phyloP scores from a whole-genome alignment of 2,888 invertebrate species.

The Acronicta psi region DNA sequence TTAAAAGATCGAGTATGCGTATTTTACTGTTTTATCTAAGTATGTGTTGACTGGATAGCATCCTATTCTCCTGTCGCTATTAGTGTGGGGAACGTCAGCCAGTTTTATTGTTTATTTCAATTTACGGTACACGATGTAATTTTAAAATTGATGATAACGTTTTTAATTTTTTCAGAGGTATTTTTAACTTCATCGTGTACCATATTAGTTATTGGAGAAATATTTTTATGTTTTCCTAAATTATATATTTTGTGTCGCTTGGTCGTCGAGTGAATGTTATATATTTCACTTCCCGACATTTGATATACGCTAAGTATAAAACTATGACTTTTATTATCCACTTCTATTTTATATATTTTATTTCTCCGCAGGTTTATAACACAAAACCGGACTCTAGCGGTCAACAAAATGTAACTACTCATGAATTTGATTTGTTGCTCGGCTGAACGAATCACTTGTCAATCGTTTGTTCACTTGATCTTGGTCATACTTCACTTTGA shows the following conservation, averaged over 20 bases:
- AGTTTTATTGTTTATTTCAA: slow-evolving; percentile 66
- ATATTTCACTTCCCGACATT: slow-evolving; percentile 72
- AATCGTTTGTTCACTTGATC: slow-evolving; percentile 81
- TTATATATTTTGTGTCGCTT: slow-evolving; percentile 78
- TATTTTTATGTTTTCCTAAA: slow-evolving; percentile 64
- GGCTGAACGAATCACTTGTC: slow-evolving; percentile 85
- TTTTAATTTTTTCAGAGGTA: neutral
- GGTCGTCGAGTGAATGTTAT: slow-evolving; percentile 71
- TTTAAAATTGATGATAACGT: neutral
- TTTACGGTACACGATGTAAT: slow-evolving; percentile 57
- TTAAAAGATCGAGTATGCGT: slow-evolving; percentile 61
- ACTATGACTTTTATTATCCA: slow-evolving; percentile 73
- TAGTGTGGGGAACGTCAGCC: slow-evolving; percentile 81
- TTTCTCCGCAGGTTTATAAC: slow-evolving; percentile 89
- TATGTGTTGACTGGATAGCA: slow-evolving; percentile 81
- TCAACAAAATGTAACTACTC: slow-evolving; percentile 89
- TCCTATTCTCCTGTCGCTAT: slow-evolving; percentile 86
- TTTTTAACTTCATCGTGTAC: slow-evolving; percentile 32
- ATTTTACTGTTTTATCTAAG: slow-evolving; percentile 69
- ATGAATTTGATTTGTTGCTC: slow-evolving; percentile 81
- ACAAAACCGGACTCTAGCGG: slow-evolving; percentile 89
- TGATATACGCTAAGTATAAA: slow-evolving; percentile 74
- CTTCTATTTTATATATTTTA: slow-evolving; percentile 86
- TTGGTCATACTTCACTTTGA: slow-evolving; percentile 84
- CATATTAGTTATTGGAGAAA: slow-evolving; percentile 31